Evolutionary conservation across 2,113 vertebrate species (phyloP).

Genomic region (Myotis lucifugus): DNA sequence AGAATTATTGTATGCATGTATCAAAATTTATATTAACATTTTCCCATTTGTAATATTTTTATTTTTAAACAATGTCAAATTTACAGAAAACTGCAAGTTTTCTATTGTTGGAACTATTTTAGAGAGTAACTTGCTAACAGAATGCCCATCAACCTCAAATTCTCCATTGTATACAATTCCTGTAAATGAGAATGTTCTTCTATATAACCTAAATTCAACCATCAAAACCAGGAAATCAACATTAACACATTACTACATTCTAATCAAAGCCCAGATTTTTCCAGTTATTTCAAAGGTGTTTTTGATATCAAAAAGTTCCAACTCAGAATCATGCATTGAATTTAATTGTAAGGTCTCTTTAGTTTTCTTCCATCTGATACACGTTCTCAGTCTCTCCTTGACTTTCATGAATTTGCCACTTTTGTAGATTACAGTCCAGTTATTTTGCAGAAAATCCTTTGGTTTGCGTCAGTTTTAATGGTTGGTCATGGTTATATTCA

Average conservation of each 20-base stretch:
- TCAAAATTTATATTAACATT: neutral
- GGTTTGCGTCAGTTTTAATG: neutral
- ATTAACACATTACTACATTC: constrained; percentile 25
- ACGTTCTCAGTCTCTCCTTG: constrained; percentile 9
- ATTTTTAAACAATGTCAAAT: neutral
- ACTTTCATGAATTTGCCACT: neutral
- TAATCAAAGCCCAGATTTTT: constrained; percentile 38
- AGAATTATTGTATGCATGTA: neutral
- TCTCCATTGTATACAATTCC: neutral
- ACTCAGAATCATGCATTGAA: constrained; percentile 20
- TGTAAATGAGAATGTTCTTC: constrained; percentile 28
- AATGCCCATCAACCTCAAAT: neutral
- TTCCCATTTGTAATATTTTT: neutral
- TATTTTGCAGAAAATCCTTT: neutral
- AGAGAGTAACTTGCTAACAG: constrained; percentile 1
- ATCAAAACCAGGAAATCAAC: constrained; percentile 52
- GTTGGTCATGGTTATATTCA: constrained; percentile 8
- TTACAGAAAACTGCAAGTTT: neutral
- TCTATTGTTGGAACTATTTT: neutral
- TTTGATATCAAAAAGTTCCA: constrained; percentile 25
- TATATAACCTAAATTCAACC: constrained; percentile 30
- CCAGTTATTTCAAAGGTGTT: constrained; percentile 24
- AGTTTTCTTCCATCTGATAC: constrained; percentile 8
- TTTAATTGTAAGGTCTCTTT: neutral
- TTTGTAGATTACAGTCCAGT: neutral